A percentile compares a stretch with the other conserved stretches of the same genome.
Conservation (phyloP, 30 jellyfish, hydroid and myxozoan species). For the Aurelia sp. region DNA sequence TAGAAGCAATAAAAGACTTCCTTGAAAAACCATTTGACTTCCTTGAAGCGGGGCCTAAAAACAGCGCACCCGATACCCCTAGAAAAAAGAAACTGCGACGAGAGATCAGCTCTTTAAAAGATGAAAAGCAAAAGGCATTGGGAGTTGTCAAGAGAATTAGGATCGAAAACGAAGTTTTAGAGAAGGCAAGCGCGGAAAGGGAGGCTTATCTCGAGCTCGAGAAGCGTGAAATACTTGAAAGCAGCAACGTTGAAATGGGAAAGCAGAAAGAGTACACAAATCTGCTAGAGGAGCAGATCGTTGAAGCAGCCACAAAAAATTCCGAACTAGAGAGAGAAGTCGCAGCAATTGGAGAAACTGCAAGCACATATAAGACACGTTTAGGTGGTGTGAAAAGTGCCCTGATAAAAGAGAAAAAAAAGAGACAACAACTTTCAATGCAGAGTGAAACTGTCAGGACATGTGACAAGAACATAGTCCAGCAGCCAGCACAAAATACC, state of each 20-base stretch:
- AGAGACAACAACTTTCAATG: background rate
- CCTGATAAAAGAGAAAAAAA: background rate
- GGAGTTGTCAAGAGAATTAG: background rate
- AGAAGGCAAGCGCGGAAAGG: no score
- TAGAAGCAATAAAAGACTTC: background rate
- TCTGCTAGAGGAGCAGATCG: background rate
- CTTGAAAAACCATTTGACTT: background rate
- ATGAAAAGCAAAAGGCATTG: background rate
- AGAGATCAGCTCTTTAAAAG: background rate
- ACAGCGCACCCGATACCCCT: background rate
- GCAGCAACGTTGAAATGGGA: background rate
- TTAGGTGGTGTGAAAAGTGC: background rate
- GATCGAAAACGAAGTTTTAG: background rate
- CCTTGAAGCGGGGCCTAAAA: background rate
- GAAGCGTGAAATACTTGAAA: background rate
- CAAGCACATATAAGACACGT: background rate
- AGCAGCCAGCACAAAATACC: no score
- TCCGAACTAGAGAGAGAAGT: background rate
- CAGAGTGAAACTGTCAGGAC: background rate
- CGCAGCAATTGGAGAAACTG: background rate
- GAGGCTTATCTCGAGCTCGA: background rate
- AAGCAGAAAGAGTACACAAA: background rate
- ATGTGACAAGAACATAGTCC: constrained; percentile 9
- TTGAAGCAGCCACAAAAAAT: background rate
- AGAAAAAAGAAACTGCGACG: background rate